A percentile compares a stretch with the other conserved stretches of the same genome.
Conservation (phyloP, 2,797 vertebrate genomes). For the Rhynchotus rufescens region DNA sequence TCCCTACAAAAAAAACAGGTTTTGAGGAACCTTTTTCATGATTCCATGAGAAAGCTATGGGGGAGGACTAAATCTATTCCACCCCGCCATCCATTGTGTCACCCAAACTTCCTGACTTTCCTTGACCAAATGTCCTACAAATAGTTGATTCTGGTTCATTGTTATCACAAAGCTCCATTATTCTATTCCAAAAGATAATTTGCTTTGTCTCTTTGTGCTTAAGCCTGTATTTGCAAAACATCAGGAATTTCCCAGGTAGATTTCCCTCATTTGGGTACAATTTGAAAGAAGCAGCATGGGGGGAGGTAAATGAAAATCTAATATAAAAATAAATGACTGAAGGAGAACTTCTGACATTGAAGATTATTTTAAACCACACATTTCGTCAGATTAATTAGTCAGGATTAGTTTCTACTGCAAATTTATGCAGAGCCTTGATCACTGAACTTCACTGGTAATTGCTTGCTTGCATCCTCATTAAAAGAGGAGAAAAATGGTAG, state of each 20-base stretch:
- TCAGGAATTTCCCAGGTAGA: background rate
- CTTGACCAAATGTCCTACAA: background rate
- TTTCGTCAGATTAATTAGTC: slow-evolving; percentile 54
- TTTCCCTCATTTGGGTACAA: background rate
- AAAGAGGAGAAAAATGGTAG: slow-evolving; percentile 28
- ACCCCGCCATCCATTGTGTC: background rate
- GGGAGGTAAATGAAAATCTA: background rate
- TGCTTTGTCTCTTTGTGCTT: background rate
- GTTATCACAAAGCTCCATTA: background rate
- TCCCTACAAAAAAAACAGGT: fast-evolving
- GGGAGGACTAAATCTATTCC: background rate
- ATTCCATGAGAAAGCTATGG: background rate
- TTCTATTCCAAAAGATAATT: background rate
- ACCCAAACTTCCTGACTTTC: background rate
- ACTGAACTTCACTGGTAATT: slow-evolving; percentile 66
- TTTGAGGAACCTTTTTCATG: background rate
- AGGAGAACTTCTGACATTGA: background rate
- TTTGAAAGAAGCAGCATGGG: background rate
- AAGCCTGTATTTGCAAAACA: background rate
- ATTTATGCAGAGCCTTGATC: slow-evolving; percentile 50
- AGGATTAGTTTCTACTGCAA: slow-evolving; percentile 32
- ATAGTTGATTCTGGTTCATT: background rate
- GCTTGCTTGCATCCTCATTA: slow-evolving; percentile 46
- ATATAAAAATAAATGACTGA: background rate
- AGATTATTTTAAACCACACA: background rate